A percentile compares a stretch with the other conserved stretches of the same genome.
phyloP scores from a whole-genome alignment of 2,888 invertebrate species.

The Trachelus tabidus region DNA sequence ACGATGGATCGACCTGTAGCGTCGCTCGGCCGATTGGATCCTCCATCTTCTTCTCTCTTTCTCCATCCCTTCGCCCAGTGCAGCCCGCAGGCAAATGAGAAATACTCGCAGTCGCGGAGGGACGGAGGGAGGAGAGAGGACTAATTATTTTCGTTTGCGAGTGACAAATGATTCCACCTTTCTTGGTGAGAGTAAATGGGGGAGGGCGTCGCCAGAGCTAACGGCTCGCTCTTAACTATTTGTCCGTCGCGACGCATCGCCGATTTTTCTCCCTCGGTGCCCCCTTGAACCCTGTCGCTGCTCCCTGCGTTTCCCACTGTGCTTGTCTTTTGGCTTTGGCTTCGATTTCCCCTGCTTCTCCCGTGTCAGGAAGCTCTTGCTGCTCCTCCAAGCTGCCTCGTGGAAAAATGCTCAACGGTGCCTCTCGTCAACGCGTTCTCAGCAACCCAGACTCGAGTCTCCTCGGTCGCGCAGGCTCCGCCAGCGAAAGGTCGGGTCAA shows the following conservation, averaged over 20 bases:
- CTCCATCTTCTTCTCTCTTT: neutral
- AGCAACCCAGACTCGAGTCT: neutral
- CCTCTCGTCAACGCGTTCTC: neutral
- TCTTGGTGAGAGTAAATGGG: slow-evolving; percentile 18
- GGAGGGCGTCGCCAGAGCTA: neutral
- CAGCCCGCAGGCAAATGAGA: slow-evolving; percentile 11
- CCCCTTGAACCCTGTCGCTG: neutral
- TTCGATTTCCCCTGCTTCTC: neutral
- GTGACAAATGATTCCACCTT: slow-evolving; percentile 32
- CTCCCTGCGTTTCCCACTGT: neutral
- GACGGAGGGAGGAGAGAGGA: slow-evolving; percentile 15
- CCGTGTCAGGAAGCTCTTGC: neutral
- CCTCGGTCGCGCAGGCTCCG: slow-evolving; percentile 29
- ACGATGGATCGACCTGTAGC: neutral
- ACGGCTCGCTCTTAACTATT: slow-evolving; percentile 19
- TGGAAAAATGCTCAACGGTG: neutral
- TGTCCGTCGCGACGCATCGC: slow-evolving; percentile 21
- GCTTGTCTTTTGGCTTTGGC: neutral
- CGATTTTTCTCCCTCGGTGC: slow-evolving; percentile 8
- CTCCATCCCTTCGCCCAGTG: neutral
- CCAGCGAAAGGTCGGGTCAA: slow-evolving; percentile 60
- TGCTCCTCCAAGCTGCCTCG: neutral
- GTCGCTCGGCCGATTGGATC: neutral
- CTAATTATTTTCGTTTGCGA: slow-evolving; percentile 30
- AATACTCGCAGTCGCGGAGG: slow-evolving; percentile 6